Evolutionary conservation across 53 echinoderm and acorn worm species (phyloP), one percentile per base, ranked within the genome.

Genomic region (Zoroaster sp.): DNA sequence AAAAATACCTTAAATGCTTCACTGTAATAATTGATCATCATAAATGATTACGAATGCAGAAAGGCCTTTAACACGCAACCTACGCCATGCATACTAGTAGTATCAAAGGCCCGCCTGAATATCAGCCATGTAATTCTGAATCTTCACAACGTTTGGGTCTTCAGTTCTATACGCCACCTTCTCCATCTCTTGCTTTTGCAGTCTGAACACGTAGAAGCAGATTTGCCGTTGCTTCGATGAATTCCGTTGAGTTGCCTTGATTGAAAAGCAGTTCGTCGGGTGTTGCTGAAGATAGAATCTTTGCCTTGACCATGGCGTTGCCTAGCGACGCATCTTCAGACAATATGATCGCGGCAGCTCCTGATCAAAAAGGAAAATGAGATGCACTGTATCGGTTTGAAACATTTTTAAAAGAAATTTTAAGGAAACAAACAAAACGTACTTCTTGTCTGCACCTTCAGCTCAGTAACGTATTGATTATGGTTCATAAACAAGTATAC

Each of bases 331-430:
- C 11, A 35, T 85, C 35, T 12, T 85, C 85, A 20, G 85, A 69
- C 85, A 85, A 85, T 21, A 85, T 11, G 35, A 85, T 85, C 34
- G 85, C 85, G 3, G 85, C 85, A 35, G 71, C 85, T 70, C 85
- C 85, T 85, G 71, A 20, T 31, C 47, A 53, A 28, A 1, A 0
- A 44, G 40, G 20, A 30, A 9, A 70, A 23, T 25, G 4, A 74
- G 13, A 25, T 4, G 25, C 0, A 25, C 12, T 12, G 4, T 17
- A 44, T 40, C 40, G 21, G 18, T 74, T 40, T 7, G 17, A 7
- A 11, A 10, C 17, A 15, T 15, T n/a, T n/a, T 4, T 32, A 5
- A 14, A 71, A 18, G 73, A 73, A 3, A 23, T 20, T 9, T 21
- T 9, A 55, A 20, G 5, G 55, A n/a, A 55, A 54, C 0, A 21